These are phyloP conservation scores for Myotis vivesi DNA, from an alignment of 2,797 vertebrate genomes.

Conservation along the genomic window DNA sequence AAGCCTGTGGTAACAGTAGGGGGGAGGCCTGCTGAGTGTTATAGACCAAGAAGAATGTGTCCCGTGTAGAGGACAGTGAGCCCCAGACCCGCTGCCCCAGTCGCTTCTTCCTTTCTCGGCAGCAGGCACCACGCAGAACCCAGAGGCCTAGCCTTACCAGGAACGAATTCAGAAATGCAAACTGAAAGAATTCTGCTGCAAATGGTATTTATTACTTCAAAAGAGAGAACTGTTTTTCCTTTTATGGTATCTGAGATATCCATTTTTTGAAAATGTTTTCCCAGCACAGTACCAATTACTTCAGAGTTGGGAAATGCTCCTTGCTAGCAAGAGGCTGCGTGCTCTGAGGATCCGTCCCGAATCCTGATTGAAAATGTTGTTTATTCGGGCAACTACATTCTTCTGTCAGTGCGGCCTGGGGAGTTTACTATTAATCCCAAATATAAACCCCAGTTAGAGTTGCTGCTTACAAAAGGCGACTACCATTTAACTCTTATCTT, in stretches of 20 bases:
- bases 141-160: neutral
- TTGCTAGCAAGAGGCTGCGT: conserved; percentile 51
- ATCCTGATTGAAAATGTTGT: conserved; percentile 48
- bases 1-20: neutral
- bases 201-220: conserved; percentile 72
- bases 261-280: conserved; percentile 63
- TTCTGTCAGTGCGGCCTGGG: conserved; percentile 52
- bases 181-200: conserved; percentile 64
- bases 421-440: conserved; percentile 76
- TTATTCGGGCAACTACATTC: conserved; percentile 66
- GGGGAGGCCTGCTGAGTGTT: neutral
- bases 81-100: neutral
- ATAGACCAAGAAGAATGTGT: conserved; percentile 35
- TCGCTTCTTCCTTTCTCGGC: conserved; percentile 57
- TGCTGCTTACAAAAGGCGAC: conserved; percentile 56
- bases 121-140: conserved; percentile 1
- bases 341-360: conserved; percentile 6
- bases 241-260: conserved; percentile 70
- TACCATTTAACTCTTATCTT: conserved; percentile 64
- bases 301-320: conserved; percentile 62
- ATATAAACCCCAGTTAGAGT: conserved; percentile 67
- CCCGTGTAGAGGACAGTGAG: conserved; percentile 20
- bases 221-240: conserved; percentile 71
- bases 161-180: conserved; percentile 59
- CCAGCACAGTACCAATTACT: conserved; percentile 60